Percentiles rank a stretch among this genome's conserved stretches.
Evolutionary conservation across 2,113 vertebrate genomes (phyloP).

Genomic region (Amphilophus citrinellus): DNA sequence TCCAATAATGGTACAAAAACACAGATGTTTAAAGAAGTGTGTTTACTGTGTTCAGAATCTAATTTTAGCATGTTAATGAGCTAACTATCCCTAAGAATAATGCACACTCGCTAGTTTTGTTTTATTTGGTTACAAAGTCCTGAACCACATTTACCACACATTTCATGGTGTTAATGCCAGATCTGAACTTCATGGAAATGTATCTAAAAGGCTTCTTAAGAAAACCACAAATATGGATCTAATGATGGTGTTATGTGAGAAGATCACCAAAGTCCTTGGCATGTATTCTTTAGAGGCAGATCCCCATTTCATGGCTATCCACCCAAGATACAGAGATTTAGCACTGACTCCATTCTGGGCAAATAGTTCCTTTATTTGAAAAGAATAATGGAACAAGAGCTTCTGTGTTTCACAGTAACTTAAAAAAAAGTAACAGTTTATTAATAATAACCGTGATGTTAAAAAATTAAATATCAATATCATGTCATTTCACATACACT

Average conservation of each 20-base stretch:
- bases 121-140: neutral
- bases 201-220: neutral
- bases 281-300: neutral
- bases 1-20: neutral
- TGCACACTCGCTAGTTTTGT: neutral
- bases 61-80: accelerated
- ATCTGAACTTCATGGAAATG: neutral
- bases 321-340: too few species aligned
- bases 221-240: neutral
- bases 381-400: neutral
- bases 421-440: too few species aligned
- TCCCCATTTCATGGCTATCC: neutral
- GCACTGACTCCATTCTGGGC: neutral
- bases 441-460: neutral
- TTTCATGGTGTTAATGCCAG: neutral
- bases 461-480: neutral
- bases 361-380: neutral
- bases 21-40: neutral
- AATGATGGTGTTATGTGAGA: neutral
- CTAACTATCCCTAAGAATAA: neutral
- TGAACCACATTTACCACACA: neutral
- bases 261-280: neutral
- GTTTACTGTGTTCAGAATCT: neutral
- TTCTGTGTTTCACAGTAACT: neutral
- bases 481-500: neutral